Conservation (phyloP, 2,113 vertebrate genomes). For the Amblyopsis rosae region DNA sequence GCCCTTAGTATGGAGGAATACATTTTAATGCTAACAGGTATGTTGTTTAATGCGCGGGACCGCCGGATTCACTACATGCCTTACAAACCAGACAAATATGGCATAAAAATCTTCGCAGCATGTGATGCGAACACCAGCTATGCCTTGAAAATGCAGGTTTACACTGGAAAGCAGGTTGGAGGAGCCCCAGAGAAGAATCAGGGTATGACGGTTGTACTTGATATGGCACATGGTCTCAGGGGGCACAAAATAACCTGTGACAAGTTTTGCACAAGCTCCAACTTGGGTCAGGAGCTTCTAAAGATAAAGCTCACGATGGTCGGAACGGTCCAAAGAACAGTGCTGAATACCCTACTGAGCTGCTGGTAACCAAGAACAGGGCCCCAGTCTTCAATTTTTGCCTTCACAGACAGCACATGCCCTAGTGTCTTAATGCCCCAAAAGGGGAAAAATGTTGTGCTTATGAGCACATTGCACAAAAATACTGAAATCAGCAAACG, state of each 20-base stretch:
- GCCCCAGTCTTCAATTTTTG: slow-evolving; percentile 16
- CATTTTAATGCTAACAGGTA: too few relatives aligned
- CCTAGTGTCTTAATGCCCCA: too few relatives aligned
- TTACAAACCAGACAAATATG: slow-evolving; percentile 2
- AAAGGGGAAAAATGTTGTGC: too few relatives aligned
- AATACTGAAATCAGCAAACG: background rate
- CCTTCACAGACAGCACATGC: slow-evolving; percentile 13
- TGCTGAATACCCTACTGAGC: background rate
- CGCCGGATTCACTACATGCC: background rate
- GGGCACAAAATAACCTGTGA: slow-evolving; percentile 22
- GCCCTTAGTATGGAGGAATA: too few relatives aligned
- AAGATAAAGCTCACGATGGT: slow-evolving; percentile 1
- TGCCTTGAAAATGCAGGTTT: too few relatives aligned
- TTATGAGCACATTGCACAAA: too few relatives aligned
- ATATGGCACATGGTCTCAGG: slow-evolving; percentile 15
- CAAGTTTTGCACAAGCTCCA: slow-evolving; percentile 15
- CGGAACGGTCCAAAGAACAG: too few relatives aligned
- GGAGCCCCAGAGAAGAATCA: slow-evolving; percentile 7
- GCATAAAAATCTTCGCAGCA: slow-evolving; percentile 2
- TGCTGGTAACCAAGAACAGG: background rate
- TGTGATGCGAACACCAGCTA: background rate
- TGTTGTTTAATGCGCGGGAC: too few relatives aligned
- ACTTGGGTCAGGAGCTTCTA: slow-evolving; percentile 14
- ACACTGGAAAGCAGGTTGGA: slow-evolving; percentile 9
- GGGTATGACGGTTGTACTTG: slow-evolving; percentile 17